Conservation (phyloP, 64 coral and sea anemone species). For the Montipora cactus region DNA sequence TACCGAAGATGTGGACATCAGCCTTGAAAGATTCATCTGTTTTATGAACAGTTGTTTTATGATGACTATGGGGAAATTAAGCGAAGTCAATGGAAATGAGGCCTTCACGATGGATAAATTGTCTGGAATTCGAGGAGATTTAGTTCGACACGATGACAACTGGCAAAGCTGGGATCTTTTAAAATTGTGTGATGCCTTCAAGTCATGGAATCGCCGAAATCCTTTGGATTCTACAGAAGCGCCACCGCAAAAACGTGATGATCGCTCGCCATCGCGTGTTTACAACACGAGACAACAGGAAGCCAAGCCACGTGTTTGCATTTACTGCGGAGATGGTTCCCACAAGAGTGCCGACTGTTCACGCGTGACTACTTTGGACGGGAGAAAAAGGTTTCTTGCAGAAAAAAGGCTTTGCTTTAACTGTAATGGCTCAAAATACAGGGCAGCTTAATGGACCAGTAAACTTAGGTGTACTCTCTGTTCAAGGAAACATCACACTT, state of each 20-base stretch:
- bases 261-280: not conserved
- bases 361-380: not conserved
- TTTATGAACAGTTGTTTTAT: slow-evolving; percentile 35
- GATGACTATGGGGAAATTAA: slow-evolving; percentile 11
- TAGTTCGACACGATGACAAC: not conserved
- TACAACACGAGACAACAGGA: slow-evolving; percentile 1
- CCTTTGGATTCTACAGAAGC: not conserved
- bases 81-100: slow-evolving; percentile 36
- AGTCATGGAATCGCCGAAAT: not conserved
- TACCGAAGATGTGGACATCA: slow-evolving; percentile 37
- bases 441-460: not conserved
- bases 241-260: not conserved
- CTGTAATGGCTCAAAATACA: not conserved
- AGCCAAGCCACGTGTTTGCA: not conserved
- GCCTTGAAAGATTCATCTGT: slow-evolving; percentile 39
- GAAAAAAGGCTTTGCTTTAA: too few species aligned
- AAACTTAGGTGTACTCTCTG: not conserved
- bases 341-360: slow-evolving; percentile 9
- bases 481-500: slow-evolving; percentile 9
- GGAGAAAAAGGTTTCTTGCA: not conserved
- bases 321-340: not conserved
- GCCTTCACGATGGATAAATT: not conserved
- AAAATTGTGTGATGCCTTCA: not conserved
- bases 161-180: slow-evolving; percentile 1
- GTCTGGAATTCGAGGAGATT: not conserved